These are phyloP conservation scores for Micromys minutus DNA, from an alignment of 2,113 vertebrate genomes.

Conservation along the genomic window DNA sequence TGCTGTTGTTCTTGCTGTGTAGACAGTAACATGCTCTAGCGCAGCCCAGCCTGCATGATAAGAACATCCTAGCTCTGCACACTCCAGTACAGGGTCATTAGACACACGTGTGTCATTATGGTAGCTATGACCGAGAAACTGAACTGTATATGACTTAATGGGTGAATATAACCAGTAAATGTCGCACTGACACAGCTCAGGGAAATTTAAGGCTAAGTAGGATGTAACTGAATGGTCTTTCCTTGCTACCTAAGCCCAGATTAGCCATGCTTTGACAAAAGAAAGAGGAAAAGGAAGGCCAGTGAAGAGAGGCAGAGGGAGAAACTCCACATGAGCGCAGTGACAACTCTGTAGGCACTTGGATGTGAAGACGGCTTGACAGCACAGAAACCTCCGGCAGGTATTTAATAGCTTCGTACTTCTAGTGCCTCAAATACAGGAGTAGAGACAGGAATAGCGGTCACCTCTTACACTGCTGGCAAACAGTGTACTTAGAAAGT, in stretches of 20 bases:
- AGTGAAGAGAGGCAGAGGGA: not conserved
- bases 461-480: not conserved
- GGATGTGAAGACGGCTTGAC: not conserved
- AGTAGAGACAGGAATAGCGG: not conserved
- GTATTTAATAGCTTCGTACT: not conserved
- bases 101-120: not conserved
- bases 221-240: not conserved
- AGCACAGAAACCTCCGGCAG: not conserved
- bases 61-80: not conserved
- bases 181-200: not conserved
- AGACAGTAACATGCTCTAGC: not conserved
- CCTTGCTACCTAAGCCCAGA: not conserved
- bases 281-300: not conserved
- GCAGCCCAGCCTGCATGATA: not conserved
- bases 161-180: not conserved
- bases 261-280: not conserved
- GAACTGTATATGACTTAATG: not conserved
- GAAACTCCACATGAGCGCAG: not conserved
- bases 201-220: slow-evolving; percentile 10
- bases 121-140: not conserved
- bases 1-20: slow-evolving; percentile 80
- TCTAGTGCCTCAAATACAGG: not conserved
- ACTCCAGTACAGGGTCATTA: not conserved
- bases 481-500: not conserved
- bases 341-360: not conserved